Conservation (phyloP, 1,140 invertebrate species). For the Polypedilum pembai region DNA sequence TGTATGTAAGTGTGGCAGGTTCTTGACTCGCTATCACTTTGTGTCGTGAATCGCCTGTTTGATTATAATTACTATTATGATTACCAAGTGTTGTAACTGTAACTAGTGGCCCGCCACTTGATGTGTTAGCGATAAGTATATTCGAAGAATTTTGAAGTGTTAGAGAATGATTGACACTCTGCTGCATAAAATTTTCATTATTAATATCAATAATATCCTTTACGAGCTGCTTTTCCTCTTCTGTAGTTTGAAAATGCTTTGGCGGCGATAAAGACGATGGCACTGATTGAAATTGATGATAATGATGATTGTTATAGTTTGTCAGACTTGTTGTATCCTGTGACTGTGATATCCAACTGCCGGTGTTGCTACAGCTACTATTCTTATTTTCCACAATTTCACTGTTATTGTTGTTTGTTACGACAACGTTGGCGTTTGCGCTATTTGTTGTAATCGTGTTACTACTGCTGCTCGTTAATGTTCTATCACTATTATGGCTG, state of each 20-base stretch:
- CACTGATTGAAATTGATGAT: conserved; percentile 30
- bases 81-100: conserved; percentile 24
- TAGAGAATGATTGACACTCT: not conserved
- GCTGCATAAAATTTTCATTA: conserved; percentile 25
- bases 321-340: conserved; percentile 34
- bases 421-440: conserved; percentile 29
- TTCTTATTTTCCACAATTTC: conserved; percentile 31
- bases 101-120: not conserved
- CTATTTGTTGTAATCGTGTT: conserved; percentile 35
- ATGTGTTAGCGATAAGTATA: not conserved
- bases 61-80: conserved; percentile 22
- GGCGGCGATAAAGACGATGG: conserved; percentile 26
- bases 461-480: conserved; percentile 48
- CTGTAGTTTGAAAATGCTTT: not conserved
- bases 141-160: not conserved
- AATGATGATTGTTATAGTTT: conserved; percentile 30
- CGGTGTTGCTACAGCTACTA: too few species aligned
- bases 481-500: conserved; percentile 46
- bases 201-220: conserved; percentile 23
- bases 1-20: not conserved
- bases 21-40: not conserved
- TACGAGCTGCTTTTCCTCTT: conserved; percentile 8
- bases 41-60: not conserved
- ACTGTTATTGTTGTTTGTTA: conserved; percentile 31
- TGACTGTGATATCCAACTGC: conserved; percentile 28